Percentiles rank a stretch among this genome's conserved stretches.
These are phyloP conservation scores for Drosophila colorata DNA, from an alignment of 2,888 invertebrate genomes.

Conservation along the genomic window DNA sequence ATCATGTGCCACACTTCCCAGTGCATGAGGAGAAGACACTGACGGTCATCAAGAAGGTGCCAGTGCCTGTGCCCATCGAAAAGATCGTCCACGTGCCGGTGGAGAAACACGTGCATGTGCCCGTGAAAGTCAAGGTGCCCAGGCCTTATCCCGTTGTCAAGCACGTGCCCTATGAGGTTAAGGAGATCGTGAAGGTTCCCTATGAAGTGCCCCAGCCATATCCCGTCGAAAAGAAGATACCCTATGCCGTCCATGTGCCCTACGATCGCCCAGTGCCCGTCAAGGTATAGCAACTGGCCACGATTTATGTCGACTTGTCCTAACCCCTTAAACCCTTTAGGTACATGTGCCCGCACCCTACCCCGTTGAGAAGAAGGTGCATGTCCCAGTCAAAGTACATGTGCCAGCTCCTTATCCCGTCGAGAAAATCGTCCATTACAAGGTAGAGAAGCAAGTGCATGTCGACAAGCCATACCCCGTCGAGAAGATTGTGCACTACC, in stretches of 20 bases:
- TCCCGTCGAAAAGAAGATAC: conserved; percentile 92
- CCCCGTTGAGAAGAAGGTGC: conserved; percentile 90
- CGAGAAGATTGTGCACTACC: conserved; percentile 90
- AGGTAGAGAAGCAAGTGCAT: conserved; percentile 90
- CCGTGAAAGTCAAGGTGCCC: conserved; percentile 89
- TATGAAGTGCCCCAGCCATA: conserved; percentile 92
- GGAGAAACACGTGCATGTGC: conserved; percentile 88
- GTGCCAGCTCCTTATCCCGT: conserved; percentile 92
- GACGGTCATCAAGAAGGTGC: conserved; percentile 91
- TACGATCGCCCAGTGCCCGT: conserved; percentile 92
- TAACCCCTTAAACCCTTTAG: conserved; percentile 37
- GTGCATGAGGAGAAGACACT: conserved; percentile 88
- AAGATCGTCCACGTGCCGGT: conserved; percentile 88
- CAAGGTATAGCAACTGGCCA: conserved; percentile 83
- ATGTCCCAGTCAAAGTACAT: conserved; percentile 90
- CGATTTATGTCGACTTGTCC: background rate
- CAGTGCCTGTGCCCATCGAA: conserved; percentile 89
- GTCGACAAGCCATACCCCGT: conserved; percentile 92
- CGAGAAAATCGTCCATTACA: conserved; percentile 88
- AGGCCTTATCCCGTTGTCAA: conserved; percentile 90
- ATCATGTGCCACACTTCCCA: conserved; percentile 82
- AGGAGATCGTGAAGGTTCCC: conserved; percentile 92
- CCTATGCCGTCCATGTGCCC: conserved; percentile 90
- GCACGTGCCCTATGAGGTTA: conserved; percentile 90
- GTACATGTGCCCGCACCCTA: conserved; percentile 88